Evolutionary conservation across 2,113 vertebrate species (phyloP), one percentile per base, ranked within the genome.

Genomic region (Perognathus longimembris): DNA sequence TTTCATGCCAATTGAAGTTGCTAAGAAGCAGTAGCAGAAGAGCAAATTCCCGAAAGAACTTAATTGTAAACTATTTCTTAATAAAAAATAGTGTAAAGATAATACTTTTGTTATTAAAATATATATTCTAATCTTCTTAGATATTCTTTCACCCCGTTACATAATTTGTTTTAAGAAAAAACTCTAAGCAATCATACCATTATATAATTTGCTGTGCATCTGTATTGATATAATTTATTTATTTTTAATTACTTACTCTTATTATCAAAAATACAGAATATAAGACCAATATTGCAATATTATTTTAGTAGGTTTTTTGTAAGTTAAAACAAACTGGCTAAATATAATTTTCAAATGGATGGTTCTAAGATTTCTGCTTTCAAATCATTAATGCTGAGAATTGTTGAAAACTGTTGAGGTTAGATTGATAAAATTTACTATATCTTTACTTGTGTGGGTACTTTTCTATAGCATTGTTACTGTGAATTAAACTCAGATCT

Each of bases 401-500:
- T 42, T n/a, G 17, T 57, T 87, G 4, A 74, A 28, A 6, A 40
- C 32, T 71, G 34, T 57, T 66, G 34, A 73, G 21, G 3, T 59
- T 69, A 76, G 73, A 50, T 89, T 67, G n/a, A 85, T 85, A 34
- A 45, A 78, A 82, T 15, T 5, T 57, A 63, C 1, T 61, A 36
- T 20, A 70, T 38, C 81, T 91, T 85, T 80, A 57, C 3, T 1
- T n/a, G 64, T 15, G 30, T 71, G 17, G 30, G 32, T 88, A 91
- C 7, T 63, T 88, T 45, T 85, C 40, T 36, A 42, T 2, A 57
- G 11, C 45, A 64, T 30, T 76, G 17, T 54, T 77, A 77, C 21
- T 88, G 15, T 67, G 12, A 78, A 84, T 54, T 79, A 30, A 2
- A 73, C 50, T 91, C 45, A 88, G 42, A 88, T 93, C 15, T 84